Base-by-base conservation (phyloP, 2,797 vertebrate species). In the Lutjanus argentimaculatus region DNA sequence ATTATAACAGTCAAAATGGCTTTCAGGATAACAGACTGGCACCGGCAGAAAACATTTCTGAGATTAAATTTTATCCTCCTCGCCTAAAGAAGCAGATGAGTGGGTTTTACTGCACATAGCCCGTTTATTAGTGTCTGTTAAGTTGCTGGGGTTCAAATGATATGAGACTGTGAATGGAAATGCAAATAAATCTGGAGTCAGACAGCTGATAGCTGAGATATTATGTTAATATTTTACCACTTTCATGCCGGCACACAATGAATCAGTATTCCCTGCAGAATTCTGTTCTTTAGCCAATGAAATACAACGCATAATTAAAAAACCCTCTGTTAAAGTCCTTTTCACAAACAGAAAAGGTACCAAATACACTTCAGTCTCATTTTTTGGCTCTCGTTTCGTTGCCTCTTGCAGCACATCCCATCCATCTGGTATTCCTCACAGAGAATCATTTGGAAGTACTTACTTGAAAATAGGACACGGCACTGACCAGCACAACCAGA, bases 361-460 rank as follows among this genome's bases (percentile, higher is more conserved):
- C 40, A 30, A 46, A 13, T 2, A 5, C 21, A 4, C 19, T 59
- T 43, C 12, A 16, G n/a, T 67, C 7, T 4, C 16, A 15, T n/a
- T 19, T 43, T 49, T 17, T 77, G 57, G 63, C 56, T 45, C 22
- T 30, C 21, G 14, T 16, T 61, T 25, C 6, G 0, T 65, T 22
- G 48, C 59, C 64, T 36, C 17, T 14, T 49, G 64, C 45, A 52
- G 43, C 46, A 42, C 19, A 55, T 30, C 25, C 25, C 48, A 12
- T 36, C 61, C 48, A 65, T 65, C 70, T 70, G 66, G 40, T 56
- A 7, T 42, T 43, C 30, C 25, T 56, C 40, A n/a, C 8, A 3
- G n/a, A 59, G 22, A 68, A 43, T 53, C 19, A 56, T 67, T 70
- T 67, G 62, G 43, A 59, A 66, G 21, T n/a, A 61, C 36, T 62